Conservation (phyloP, 2,888 invertebrate genomes). For the Sesamia inferens region DNA sequence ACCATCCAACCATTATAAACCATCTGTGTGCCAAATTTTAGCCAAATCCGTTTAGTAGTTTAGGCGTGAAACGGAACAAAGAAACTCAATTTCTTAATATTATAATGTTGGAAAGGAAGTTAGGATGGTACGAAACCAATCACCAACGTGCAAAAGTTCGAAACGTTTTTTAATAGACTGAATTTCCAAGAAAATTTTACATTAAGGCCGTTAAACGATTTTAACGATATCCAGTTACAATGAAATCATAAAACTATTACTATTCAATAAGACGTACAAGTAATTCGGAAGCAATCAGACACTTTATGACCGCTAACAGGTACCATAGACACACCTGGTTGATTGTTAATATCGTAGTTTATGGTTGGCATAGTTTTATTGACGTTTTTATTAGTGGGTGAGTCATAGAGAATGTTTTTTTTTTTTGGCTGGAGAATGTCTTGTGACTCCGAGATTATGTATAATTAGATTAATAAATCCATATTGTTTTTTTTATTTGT, state of each 20-base stretch:
- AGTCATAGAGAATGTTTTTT: conserved; percentile 37
- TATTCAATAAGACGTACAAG: conserved; percentile 57
- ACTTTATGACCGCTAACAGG: conserved; percentile 62
- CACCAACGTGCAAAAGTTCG: too few species aligned
- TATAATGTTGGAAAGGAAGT: too few species aligned
- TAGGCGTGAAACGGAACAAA: too few species aligned
- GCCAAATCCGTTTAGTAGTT: too few species aligned
- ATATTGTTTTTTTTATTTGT: too few species aligned
- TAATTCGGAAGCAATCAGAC: conserved; percentile 69
- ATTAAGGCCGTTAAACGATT: neutral
- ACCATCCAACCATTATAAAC: too few species aligned
- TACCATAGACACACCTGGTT: conserved; percentile 67
- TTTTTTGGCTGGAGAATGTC: conserved; percentile 22
- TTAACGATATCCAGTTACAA: conserved; percentile 24
- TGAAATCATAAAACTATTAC: conserved; percentile 57
- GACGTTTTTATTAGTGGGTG: conserved; percentile 34
- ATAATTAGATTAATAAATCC: neutral
- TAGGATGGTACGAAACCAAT: too few species aligned
- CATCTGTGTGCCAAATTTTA: too few species aligned
- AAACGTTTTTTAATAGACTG: too few species aligned
- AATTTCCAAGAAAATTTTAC: neutral
- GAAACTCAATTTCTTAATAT: too few species aligned
- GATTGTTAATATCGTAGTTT: conserved; percentile 58
- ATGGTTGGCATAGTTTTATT: conserved; percentile 48
- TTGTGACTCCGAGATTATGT: neutral